Conservation (phyloP, 2,888 invertebrate genomes). For the Polyploca ridens region DNA sequence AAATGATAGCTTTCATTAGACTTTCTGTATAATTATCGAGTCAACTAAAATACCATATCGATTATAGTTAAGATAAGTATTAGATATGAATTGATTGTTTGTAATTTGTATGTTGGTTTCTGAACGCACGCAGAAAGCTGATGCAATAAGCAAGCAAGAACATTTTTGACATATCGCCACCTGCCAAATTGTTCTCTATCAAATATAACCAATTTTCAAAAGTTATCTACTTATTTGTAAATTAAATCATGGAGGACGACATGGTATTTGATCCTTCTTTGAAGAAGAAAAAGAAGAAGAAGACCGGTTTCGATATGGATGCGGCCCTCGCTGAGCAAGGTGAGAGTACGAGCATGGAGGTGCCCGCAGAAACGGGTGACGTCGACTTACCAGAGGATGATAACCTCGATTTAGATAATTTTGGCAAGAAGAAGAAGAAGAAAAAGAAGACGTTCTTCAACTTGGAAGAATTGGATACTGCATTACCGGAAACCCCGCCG, state of each 20-base stretch:
- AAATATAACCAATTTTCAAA: slow-evolving; percentile 62
- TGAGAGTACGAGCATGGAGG: slow-evolving; percentile 83
- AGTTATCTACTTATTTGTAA: slow-evolving; percentile 30
- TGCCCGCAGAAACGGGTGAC: slow-evolving; percentile 78
- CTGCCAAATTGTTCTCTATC: slow-evolving; percentile 56
- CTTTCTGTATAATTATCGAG: no score
- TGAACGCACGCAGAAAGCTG: slow-evolving; percentile 52
- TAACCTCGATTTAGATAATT: slow-evolving; percentile 92
- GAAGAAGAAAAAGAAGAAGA: slow-evolving; percentile 98
- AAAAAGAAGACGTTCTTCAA: slow-evolving; percentile 96
- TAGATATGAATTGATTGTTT: no score
- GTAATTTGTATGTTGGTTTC: slow-evolving; percentile 21
- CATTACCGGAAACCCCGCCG: slow-evolving; percentile 87
- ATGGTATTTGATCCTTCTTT: slow-evolving; percentile 94
- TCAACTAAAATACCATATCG: no score
- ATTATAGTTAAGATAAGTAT: no score
- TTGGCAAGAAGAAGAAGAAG: slow-evolving; percentile 95
- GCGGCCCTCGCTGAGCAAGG: slow-evolving; percentile 88
- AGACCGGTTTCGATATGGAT: slow-evolving; percentile 96
- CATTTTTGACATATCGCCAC: slow-evolving; percentile 54
- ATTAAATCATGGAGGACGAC: slow-evolving; percentile 77
- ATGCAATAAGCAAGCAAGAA: slow-evolving; percentile 55
- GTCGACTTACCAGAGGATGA: slow-evolving; percentile 89
- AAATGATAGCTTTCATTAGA: no score
- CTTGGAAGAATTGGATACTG: slow-evolving; percentile 93